Evolutionary conservation across 2,113 vertebrate genomes (phyloP), one percentile per base, ranked within the genome.

Genomic region (Donacobius atricapilla): DNA sequence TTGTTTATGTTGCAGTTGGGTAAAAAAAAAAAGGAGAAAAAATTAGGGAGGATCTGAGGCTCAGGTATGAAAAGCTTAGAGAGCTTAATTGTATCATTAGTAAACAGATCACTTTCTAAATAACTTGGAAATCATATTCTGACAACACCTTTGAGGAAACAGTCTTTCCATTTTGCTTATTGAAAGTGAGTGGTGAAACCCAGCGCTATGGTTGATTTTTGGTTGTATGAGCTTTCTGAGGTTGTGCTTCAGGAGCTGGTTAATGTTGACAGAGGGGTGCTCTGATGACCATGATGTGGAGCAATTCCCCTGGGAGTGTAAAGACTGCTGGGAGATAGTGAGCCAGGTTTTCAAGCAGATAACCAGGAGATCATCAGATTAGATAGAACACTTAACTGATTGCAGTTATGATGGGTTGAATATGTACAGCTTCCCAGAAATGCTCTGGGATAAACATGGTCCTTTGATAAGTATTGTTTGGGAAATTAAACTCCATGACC

Each of bases 361-460:
- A 77, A 63, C 33, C 35, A 54, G 63, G 42, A 58, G 63, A 44
- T 42, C 66, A 31, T 86, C 87, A 80, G 68, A n/a, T 63, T 54
- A 90, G 63, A 37, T 80, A 70, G 50, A 91, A 39, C 42, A 27
- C 24, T 66, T 75, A 33, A 50, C 31, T 83, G 53, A 77, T 70
- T 60, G 10, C 50, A 57, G 57, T 76, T 77, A 35, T 89, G 77
- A 40, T 15, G 1, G 83, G 57, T 83, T 66, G 66, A 57, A 35
- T 80, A 54, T 15, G 33, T 47, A 21, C 19, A 73, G 45, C 78
- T 94, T 96, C 87, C 87, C 93, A 83, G 93, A 89, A 89, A 12
- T 47, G 63, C 84, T 73, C 63, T 0, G 0, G 56, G 60, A 40
- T 60, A 65, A 87, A 48, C n/a, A 18, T 6, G 30, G 1, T 4